Conservation (phyloP, 2,797 vertebrate genomes). For the Xenopus petersii region DNA sequence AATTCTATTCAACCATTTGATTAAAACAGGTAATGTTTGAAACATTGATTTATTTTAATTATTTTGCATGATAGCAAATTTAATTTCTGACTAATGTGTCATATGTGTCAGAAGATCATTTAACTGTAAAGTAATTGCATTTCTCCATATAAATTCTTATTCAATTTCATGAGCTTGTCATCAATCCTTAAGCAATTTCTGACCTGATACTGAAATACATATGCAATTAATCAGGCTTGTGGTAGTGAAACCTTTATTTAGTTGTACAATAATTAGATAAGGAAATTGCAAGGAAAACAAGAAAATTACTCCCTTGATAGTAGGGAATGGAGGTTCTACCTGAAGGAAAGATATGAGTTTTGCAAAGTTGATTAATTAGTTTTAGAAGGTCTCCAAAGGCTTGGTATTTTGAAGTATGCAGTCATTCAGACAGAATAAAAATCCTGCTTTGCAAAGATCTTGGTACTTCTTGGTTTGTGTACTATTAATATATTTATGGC, state of each 20-base stretch:
- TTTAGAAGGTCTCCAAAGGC: slow-evolving; percentile 62
- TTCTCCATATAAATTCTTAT: slow-evolving; percentile 52
- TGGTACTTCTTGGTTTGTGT: background rate
- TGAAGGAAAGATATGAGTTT: slow-evolving; percentile 58
- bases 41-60: slow-evolving; percentile 51
- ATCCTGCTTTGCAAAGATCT: background rate
- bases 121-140: slow-evolving; percentile 65
- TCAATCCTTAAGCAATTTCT: slow-evolving; percentile 63
- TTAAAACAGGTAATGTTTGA: slow-evolving; percentile 25
- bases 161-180: slow-evolving; percentile 57
- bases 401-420: slow-evolving; percentile 58
- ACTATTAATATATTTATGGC: background rate
- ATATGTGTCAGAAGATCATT: slow-evolving; percentile 63
- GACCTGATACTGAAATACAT: slow-evolving; percentile 64
- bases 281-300: slow-evolving; percentile 60
- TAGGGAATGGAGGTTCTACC: slow-evolving; percentile 52
- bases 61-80: slow-evolving; percentile 57
- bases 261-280: slow-evolving; percentile 62
- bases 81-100: slow-evolving; percentile 62
- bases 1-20: slow-evolving; percentile 22
- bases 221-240: slow-evolving; percentile 65
- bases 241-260: slow-evolving; percentile 61
- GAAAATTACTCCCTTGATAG: slow-evolving; percentile 63
- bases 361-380: slow-evolving; percentile 68
- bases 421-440: slow-evolving; percentile 54